A percentile compares a stretch with the other conserved stretches of the same genome.
Conservation (phyloP, 2,888 invertebrate species). For the Heliconius charithonia region DNA sequence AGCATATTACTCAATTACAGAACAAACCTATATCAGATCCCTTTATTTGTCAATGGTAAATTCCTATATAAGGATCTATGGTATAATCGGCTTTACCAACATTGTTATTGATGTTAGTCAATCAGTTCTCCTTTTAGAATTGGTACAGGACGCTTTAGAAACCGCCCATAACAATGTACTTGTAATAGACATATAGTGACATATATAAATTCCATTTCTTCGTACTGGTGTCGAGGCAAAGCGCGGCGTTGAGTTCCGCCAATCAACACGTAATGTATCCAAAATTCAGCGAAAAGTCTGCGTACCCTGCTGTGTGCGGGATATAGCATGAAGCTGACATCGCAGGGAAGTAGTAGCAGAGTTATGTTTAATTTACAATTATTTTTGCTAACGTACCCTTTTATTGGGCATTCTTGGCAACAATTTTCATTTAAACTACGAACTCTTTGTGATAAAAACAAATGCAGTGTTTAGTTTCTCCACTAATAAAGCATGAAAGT, state of each 20-base stretch:
- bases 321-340: no score
- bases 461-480: not conserved
- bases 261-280: no score
- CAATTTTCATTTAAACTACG: no score
- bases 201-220: not conserved
- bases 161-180: not conserved
- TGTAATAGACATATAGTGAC: not conserved
- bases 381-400: not conserved
- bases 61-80: no score
- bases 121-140: conserved; percentile 8
- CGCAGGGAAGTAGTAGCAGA: no score
- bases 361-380: not conserved
- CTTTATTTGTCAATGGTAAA: not conserved
- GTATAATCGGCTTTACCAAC: not conserved
- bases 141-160: not conserved
- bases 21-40: not conserved
- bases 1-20: no score
- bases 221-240: no score
- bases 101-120: not conserved
- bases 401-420: not conserved
- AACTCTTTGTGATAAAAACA: not conserved
- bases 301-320: no score
- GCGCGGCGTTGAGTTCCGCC: no score
- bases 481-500: not conserved
- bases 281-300: no score